phyloP scores from a whole-genome alignment of 2,113 vertebrate species.

The Barbus barbus region DNA sequence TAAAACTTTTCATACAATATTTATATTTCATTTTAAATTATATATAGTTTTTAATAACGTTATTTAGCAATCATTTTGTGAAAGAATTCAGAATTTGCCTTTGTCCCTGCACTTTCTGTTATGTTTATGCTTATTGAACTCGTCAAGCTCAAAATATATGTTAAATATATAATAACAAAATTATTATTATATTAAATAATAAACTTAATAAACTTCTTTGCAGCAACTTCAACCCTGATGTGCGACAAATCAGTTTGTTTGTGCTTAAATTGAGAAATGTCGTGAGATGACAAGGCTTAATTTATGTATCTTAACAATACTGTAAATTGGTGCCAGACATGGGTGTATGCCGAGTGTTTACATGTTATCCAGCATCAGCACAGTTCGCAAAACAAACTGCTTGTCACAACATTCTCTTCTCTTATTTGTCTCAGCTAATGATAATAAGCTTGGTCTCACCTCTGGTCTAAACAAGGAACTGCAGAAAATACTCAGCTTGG shows the following conservation, averaged over 20 bases:
- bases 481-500: constrained; percentile 11
- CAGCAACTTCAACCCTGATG: neutral
- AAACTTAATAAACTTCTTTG: neutral
- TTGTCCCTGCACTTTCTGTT: neutral
- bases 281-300: neutral
- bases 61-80: no score
- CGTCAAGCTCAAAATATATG: neutral
- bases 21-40: no score
- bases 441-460: constrained; percentile 11
- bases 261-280: neutral
- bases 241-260: neutral
- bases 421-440: constrained; percentile 24
- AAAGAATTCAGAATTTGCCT: no score
- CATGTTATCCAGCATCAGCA: neutral
- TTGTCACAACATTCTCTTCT: constrained; percentile 21
- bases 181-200: neutral
- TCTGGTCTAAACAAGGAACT: constrained; percentile 13
- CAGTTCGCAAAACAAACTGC: neutral
- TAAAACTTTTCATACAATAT: neutral
- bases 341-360: neutral
- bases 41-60: no score
- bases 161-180: neutral
- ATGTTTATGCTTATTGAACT: neutral
- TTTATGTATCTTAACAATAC: neutral
- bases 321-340: neutral